Evolutionary conservation across 53 echinoderm and acorn worm species (phyloP), one percentile per base, ranked within the genome.

Genomic region (Temnopleurus reevesii): DNA sequence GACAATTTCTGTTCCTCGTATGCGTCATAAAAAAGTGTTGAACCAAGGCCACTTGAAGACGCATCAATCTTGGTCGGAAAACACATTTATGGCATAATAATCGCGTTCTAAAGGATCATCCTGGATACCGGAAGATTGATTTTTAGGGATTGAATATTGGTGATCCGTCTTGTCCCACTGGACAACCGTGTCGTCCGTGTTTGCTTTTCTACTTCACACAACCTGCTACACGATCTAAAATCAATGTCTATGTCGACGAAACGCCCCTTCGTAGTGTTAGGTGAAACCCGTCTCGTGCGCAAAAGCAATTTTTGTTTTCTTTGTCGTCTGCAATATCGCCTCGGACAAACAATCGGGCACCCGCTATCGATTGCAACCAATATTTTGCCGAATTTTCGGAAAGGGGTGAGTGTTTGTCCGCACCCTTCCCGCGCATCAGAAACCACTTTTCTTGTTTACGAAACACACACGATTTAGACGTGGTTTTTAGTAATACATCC

Each of bases 231-330:
- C 36, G 55, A 83, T 31, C 53, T 23, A 19, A 83, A 83, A 83
- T 83, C 83, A 83, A 83, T 83, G 83, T 21, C 15, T n/a, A 17
- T 31, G 83, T 56, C 83, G 54, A 53, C 83, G 55, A 83, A 83
- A 53, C 55, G 55, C 83, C 83, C n/a, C 54, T 83, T 33, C n/a
- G 55, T 34, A 33, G 83, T 53, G 55, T 83, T 36, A 83, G n/a
- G 83, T 35, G 83, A 83, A 83, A 83, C 83, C 83, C 83, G 83
- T 55, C 55, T 83, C 54, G 54, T 49, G 46, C 80, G 23, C 27
- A 4, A 27, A 80, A 10, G 29, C 51, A 46, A 29, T 49, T 80
- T 80, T 46, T 83, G 83, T 53, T 30, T 35, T 55, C 5, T 53
- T 36, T 55, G 55, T 83, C 83, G 83, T 83, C 83, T 83, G 83